These are phyloP conservation scores for Anthrax anthrax DNA, from an alignment of 2,888 invertebrate species.

Conservation along the genomic window DNA sequence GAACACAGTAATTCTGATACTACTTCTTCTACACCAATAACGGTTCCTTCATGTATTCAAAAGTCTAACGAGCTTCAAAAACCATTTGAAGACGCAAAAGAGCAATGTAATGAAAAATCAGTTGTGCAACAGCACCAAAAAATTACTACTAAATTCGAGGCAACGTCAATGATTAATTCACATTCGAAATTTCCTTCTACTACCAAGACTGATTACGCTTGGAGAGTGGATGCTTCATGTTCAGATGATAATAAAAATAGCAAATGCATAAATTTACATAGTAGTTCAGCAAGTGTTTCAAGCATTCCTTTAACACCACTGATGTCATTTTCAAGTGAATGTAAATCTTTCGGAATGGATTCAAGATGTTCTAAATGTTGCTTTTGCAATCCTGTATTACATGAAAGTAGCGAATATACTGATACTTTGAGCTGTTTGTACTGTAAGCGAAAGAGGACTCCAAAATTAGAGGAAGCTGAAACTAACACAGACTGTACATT, in stretches of 20 bases:
- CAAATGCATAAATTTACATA: not conserved
- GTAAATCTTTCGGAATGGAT: not conserved
- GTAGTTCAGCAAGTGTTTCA: not conserved
- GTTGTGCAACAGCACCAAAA: too few species aligned
- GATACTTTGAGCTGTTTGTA: constrained; percentile 5
- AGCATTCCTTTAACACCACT: not conserved
- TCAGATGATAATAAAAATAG: constrained; percentile 1
- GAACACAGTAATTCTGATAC: not conserved
- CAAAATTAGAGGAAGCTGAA: constrained; percentile 7
- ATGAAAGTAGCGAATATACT: constrained; percentile 2
- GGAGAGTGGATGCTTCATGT: constrained; percentile 6
- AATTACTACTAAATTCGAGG: too few species aligned
- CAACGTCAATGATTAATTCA: too few species aligned
- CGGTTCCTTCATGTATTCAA: not conserved
- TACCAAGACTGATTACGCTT: constrained; percentile 5
- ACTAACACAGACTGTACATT: constrained; percentile 10
- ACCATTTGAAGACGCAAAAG: not conserved
- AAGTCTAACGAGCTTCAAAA: not conserved
- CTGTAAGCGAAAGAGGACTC: constrained; percentile 9
- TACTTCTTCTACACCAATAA: not conserved
- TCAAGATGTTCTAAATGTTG: constrained; percentile 8
- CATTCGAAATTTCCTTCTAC: not conserved
- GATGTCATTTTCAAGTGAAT: not conserved
- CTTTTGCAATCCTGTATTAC: constrained; percentile 14
- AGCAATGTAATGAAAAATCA: too few species aligned